Percentiles rank a stretch among this genome's conserved stretches.
Evolutionary conservation across 2,888 invertebrate genomes (phyloP).

Genomic region (Epinotia demarniana): DNA sequence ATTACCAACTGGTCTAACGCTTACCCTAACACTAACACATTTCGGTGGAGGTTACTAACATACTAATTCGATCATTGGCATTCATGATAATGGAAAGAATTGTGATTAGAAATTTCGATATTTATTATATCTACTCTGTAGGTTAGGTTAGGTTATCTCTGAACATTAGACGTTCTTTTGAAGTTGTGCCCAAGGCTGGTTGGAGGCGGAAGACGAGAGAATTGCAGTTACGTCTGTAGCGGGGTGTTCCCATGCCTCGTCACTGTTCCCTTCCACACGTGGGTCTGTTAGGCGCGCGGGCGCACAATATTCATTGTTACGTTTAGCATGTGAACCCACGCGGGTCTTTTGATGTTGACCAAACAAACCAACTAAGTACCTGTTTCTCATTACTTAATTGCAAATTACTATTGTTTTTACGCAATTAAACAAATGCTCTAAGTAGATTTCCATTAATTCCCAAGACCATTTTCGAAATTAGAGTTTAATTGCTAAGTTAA

Average conservation of each 20-base stretch:
- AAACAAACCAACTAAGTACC: slow-evolving; percentile 62
- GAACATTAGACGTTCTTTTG: background rate
- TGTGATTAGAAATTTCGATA: background rate
- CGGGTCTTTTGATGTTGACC: slow-evolving; percentile 71
- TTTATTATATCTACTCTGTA: background rate
- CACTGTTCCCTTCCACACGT: slow-evolving; percentile 44
- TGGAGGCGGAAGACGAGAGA: background rate
- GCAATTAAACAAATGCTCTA: slow-evolving; percentile 75
- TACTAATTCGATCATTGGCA: slow-evolving; percentile 45
- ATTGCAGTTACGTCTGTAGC: slow-evolving; percentile 3
- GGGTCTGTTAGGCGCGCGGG: slow-evolving; percentile 28
- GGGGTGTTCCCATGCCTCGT: slow-evolving; percentile 48
- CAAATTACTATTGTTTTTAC: slow-evolving; percentile 74
- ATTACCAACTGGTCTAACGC: slow-evolving; percentile 61
- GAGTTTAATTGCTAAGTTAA: slow-evolving; percentile 48
- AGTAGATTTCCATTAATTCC: slow-evolving; percentile 76
- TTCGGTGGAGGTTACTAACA: slow-evolving; percentile 65
- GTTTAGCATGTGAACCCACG: slow-evolving; percentile 65
- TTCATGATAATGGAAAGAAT: background rate
- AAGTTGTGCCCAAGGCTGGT: background rate
- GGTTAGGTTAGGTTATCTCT: too few species aligned
- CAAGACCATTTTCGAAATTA: slow-evolving; percentile 62
- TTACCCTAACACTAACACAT: slow-evolving; percentile 56
- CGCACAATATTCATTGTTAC: slow-evolving; percentile 46
- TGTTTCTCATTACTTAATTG: slow-evolving; percentile 83